Evolutionary conservation across 2,797 vertebrate genomes (phyloP).

Genomic region (Bovichtus variegatus): DNA sequence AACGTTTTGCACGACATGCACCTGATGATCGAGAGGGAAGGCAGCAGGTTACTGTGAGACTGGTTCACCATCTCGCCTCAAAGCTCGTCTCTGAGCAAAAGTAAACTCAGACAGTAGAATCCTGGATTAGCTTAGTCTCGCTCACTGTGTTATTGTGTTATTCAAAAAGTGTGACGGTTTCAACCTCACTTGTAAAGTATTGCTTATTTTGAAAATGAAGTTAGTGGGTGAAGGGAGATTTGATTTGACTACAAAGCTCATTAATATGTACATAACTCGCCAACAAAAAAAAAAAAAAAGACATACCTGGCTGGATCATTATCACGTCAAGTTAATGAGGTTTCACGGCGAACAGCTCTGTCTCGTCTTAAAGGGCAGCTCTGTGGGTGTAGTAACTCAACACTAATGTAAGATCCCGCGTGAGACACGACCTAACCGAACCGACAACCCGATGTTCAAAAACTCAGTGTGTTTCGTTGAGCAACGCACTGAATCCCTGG

Average conservation of each 20-base stretch:
- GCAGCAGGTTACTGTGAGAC: not conserved
- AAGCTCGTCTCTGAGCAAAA: no score
- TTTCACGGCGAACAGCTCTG: constrained; percentile 12
- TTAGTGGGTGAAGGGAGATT: not conserved
- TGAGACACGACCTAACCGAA: not conserved
- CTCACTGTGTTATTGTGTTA: no score
- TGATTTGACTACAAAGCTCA: not conserved
- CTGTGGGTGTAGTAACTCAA: not conserved
- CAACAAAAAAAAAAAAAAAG: constrained; percentile 8
- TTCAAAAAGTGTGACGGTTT: no score
- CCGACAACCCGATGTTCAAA: constrained; percentile 29
- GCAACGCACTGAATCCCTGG: constrained; percentile 12
- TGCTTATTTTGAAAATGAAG: not conserved
- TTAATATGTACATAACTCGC: not conserved
- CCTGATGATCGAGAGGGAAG: no score
- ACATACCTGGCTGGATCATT: constrained; percentile 8
- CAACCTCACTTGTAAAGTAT: not conserved
- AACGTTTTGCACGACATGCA: no score
- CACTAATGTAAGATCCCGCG: not conserved
- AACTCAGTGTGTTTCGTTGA: constrained; percentile 9
- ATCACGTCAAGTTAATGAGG: constrained; percentile 24
- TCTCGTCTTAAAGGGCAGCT: constrained; percentile 42
- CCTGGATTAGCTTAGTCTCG: not conserved
- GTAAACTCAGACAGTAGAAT: not conserved
- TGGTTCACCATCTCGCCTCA: not conserved